A percentile compares a stretch with the other conserved stretches of the same genome.
Evolutionary conservation across 23 tunicate genomes (phyloP).

Genomic region (Ciona savignyi): DNA sequence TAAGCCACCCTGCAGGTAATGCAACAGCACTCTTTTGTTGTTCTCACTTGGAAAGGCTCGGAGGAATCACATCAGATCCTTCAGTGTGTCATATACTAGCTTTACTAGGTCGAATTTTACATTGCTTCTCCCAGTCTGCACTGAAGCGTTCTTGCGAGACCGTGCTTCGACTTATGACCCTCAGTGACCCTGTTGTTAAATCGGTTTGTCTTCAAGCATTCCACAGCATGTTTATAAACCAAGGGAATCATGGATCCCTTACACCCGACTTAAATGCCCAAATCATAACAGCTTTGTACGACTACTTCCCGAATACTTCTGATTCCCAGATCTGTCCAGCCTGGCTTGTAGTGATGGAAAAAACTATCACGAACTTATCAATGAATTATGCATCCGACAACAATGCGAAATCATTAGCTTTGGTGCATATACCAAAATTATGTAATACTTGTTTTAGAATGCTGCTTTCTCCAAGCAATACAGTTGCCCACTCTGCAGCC

Average conservation of each 20-base stretch:
- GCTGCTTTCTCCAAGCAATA: conserved; percentile 25
- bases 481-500: conserved; percentile 31
- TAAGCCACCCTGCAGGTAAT: conserved; percentile 58
- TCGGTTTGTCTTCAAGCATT: conserved; percentile 72
- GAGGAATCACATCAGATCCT: conserved; percentile 36
- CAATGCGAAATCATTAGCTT: conserved; percentile 10
- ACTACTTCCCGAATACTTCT: conserved; percentile 56
- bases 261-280: conserved; percentile 41
- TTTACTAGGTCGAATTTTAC: conserved; percentile 47
- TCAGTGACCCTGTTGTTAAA: conserved; percentile 67
- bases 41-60: conserved; percentile 36
- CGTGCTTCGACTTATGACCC: conserved; percentile 50
- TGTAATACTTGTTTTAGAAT: conserved; percentile 45
- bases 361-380: conserved; percentile 39
- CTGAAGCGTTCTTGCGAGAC: conserved; percentile 73
- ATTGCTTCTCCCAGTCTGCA: conserved; percentile 34
- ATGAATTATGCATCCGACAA: not conserved
- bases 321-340: conserved; percentile 47
- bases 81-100: conserved; percentile 59
- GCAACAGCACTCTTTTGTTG: conserved; percentile 53
- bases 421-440: conserved; percentile 48
- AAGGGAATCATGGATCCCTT: not conserved
- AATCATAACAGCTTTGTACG: conserved; percentile 69
- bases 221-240: conserved; percentile 49
- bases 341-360: conserved; percentile 75